Percentiles rank a stretch among this genome's conserved stretches.
These are phyloP conservation scores for Masnerella sp. DNA, from an alignment of 2,888 invertebrate genomes.

Conservation along the genomic window DNA sequence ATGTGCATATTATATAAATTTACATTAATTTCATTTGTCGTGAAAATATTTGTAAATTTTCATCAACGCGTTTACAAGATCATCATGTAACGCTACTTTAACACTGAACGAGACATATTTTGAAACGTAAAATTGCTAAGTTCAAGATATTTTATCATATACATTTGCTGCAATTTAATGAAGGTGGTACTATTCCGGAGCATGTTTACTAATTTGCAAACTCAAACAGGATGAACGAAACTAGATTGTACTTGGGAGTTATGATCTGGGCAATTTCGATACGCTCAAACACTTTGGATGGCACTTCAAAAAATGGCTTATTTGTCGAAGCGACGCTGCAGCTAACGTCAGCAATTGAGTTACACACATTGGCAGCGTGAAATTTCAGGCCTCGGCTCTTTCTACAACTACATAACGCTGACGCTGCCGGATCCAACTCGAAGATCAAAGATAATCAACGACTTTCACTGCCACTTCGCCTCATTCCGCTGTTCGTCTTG, in stretches of 20 bases:
- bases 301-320: conserved; percentile 40
- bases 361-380: conserved; percentile 21
- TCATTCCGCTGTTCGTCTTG: conserved; percentile 52
- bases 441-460: conserved; percentile 70
- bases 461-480: conserved; percentile 58
- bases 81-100: too few species aligned
- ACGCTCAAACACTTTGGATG: conserved; percentile 31
- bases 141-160: too few species aligned
- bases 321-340: conserved; percentile 34
- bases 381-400: conserved; percentile 37
- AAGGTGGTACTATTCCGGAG: too few species aligned
- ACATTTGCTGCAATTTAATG: too few species aligned
- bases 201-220: background rate
- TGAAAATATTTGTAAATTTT: too few species aligned
- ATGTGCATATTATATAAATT: too few species aligned
- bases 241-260: background rate
- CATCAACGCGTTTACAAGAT: too few species aligned
- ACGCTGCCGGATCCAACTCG: conserved; percentile 60
- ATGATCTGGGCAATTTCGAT: conserved; percentile 17
- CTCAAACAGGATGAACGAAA: conserved; percentile 12
- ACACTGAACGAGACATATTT: too few species aligned
- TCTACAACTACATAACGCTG: conserved; percentile 60
- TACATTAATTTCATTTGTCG: too few species aligned
- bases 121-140: too few species aligned
- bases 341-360: conserved; percentile 58